Evolutionary conservation across 2,113 vertebrate species (phyloP), one percentile per base, ranked within the genome.

Genomic region (Gasterosteus aculeatus): DNA sequence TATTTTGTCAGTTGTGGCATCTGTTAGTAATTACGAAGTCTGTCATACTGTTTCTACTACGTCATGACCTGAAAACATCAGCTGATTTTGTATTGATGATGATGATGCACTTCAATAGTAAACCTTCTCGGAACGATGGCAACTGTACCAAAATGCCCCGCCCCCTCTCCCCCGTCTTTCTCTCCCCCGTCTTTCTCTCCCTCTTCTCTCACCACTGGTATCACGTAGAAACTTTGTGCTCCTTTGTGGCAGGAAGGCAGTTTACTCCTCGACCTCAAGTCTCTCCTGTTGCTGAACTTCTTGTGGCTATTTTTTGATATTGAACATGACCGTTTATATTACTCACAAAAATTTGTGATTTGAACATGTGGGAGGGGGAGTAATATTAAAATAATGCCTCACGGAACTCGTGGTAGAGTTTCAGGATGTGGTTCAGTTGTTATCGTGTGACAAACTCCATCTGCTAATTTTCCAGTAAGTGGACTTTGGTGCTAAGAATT

Each of bases 31-130:
- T 85, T 92, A 90, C 92, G 94, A 90, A 81, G 22, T 91, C 67
- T 87, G 88, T 92, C 90, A 86, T 78, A 84, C 90, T 93, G 92
- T 90, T 92, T 89, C 83, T 92, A 91, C 92, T 92, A 94, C 92
- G 89, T 91, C 90, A 95, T 90, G 64, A 95, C 95, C 89, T 92
- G 33, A 35, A 77, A 86, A 88, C 22, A 10, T 84, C 68, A 41
- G 46, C 77, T 90, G 86, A 85, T 84, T 73, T 84, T 76, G 59
- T 81, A 82, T 78, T 68, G 80, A 85, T 44, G 78, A 54, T 77
- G 80, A 87, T 81, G 86, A 95, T 91, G 92, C 94, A 93, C 94
- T 95, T 94, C 93, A 80, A 71, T 90, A 91, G 93, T 92, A 93
- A 94, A 94, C 69, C 77, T 85, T 83, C 82, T 87, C 62, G 57